Conservation (phyloP, 2,888 invertebrate genomes). For the Sisyra terminalis region DNA sequence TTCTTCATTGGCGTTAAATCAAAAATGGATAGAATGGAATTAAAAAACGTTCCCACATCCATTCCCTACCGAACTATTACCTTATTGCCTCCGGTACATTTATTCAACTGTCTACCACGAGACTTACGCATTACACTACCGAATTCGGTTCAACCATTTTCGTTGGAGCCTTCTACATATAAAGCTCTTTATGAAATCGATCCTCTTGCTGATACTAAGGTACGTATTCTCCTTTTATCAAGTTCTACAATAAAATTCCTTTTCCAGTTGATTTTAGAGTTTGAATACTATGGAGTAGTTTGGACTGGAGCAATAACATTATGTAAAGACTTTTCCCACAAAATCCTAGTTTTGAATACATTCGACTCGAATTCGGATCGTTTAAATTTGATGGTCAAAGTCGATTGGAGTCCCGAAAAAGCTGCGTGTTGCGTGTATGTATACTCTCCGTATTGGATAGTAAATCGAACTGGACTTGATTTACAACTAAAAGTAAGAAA, state of each 20-base stretch:
- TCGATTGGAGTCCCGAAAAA: slow-evolving; percentile 32
- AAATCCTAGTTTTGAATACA: not conserved
- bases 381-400: slow-evolving; percentile 1
- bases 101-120: slow-evolving; percentile 64
- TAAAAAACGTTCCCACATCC: slow-evolving; percentile 9
- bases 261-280: slow-evolving; percentile 3
- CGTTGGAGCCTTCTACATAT: slow-evolving; percentile 54
- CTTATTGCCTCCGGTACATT: slow-evolving; percentile 53
- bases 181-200: slow-evolving; percentile 51
- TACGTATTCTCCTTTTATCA: not conserved
- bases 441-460: slow-evolving; percentile 67
- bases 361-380: not conserved
- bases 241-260: not conserved
- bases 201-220: slow-evolving; percentile 9
- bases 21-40: slow-evolving; percentile 27
- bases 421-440: slow-evolving; percentile 43
- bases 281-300: slow-evolving; percentile 46
- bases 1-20: slow-evolving; percentile 49
- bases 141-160: slow-evolving; percentile 25
- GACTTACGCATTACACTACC: slow-evolving; percentile 41
- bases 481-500: slow-evolving; percentile 52
- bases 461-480: slow-evolving; percentile 76
- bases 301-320: slow-evolving; percentile 43
- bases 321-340: not conserved
- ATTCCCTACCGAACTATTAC: slow-evolving; percentile 58